Evolutionary conservation across 2,888 invertebrate species (phyloP).

Genomic region (Ennomos quercinarius): DNA sequence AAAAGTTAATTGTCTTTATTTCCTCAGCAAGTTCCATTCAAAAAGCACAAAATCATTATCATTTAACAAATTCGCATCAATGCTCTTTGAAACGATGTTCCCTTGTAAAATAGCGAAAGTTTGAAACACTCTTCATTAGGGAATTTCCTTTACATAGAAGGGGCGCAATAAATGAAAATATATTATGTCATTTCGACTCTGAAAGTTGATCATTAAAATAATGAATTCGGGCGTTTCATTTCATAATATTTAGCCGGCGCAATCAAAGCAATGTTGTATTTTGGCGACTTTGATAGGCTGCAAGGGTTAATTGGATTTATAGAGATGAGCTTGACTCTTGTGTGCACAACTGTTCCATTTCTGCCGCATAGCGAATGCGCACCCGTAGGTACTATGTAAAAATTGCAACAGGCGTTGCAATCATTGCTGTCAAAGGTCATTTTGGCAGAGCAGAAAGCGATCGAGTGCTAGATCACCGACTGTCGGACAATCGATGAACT

Average conservation of each 20-base stretch:
- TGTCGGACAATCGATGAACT: too few species aligned
- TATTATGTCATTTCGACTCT: constrained; percentile 36
- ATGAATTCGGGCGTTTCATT: constrained; percentile 42
- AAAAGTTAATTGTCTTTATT: too few species aligned
- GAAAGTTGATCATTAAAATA: constrained; percentile 49
- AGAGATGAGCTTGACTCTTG: background rate
- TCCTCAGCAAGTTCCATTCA: constrained; percentile 25
- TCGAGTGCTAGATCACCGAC: too few species aligned
- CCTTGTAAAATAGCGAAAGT: constrained; percentile 44
- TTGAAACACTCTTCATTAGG: constrained; percentile 53
- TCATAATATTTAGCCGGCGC: constrained; percentile 21
- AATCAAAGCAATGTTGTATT: constrained; percentile 20
- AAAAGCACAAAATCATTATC: constrained; percentile 35
- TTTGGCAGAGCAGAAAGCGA: too few species aligned
- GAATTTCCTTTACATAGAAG: constrained; percentile 44
- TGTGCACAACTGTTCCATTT: too few species aligned
- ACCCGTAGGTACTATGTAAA: too few species aligned
- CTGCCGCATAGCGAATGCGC: too few species aligned
- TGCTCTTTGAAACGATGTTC: constrained; percentile 38
- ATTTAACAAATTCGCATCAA: constrained; percentile 41
- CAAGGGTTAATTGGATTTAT: constrained; percentile 3
- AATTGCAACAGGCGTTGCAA: too few species aligned
- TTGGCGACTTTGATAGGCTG: constrained; percentile 5
- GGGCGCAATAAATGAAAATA: constrained; percentile 46
- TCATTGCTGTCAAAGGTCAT: too few species aligned